Conservation (phyloP, 2,113 vertebrate genomes). For the Poeciliopsis prolifica region DNA sequence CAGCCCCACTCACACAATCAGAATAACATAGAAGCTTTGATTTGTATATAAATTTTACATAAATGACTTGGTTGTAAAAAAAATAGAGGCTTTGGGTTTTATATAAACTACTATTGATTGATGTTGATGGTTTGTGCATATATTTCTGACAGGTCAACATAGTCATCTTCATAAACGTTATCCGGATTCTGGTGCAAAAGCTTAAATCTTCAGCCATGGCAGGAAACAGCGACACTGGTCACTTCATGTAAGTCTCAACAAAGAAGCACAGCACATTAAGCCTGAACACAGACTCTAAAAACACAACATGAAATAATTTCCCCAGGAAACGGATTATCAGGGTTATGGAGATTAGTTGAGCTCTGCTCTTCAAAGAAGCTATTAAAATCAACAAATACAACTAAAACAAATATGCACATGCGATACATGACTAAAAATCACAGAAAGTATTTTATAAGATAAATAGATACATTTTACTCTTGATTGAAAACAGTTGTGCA, state of each 20-base stretch:
- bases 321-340: background rate
- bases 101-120: background rate
- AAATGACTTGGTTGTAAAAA: background rate
- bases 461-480: background rate
- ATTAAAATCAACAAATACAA: background rate
- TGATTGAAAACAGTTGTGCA: background rate
- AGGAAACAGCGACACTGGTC: constrained; percentile 72
- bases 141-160: constrained; percentile 74
- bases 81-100: background rate
- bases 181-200: constrained; percentile 82
- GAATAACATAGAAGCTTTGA: too few species aligned
- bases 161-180: constrained; percentile 82
- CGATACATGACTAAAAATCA: too few species aligned
- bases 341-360: background rate
- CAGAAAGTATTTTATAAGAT: background rate
- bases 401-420: background rate
- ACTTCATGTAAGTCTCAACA: constrained; percentile 76
- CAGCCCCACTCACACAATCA: too few species aligned
- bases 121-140: background rate
- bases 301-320: background rate
- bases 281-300: background rate
- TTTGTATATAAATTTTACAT: too few species aligned
- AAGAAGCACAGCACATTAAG: background rate
- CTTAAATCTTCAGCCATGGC: constrained; percentile 76
- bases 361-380: too few species aligned